phyloP scores from a whole-genome alignment of 2,113 vertebrate genomes.

The Tetrao urogallus region DNA sequence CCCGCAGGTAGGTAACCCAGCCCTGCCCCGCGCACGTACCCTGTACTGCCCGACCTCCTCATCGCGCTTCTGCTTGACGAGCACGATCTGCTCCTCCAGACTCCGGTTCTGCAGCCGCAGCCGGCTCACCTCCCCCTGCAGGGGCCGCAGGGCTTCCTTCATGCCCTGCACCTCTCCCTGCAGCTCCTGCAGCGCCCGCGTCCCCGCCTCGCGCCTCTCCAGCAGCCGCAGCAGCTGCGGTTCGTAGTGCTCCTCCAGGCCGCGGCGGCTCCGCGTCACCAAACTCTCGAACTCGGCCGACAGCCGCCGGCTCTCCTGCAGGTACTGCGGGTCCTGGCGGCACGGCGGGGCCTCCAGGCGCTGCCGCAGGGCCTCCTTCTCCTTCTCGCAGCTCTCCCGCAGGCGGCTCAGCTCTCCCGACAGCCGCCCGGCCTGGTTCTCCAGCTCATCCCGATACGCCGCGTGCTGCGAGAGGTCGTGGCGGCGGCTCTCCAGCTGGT shows the following conservation, averaged over 20 bases:
- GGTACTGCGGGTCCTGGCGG: conserved; percentile 78
- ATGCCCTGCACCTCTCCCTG: conserved; percentile 85
- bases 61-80: conserved; percentile 82
- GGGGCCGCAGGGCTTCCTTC: conserved; percentile 81
- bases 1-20: not conserved
- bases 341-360: conserved; percentile 68
- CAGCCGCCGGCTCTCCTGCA: conserved; percentile 82
- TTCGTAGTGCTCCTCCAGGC: conserved; percentile 89
- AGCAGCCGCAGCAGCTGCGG: conserved; percentile 87
- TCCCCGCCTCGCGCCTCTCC: conserved; percentile 82
- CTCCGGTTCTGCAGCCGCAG: conserved; percentile 83
- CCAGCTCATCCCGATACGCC: conserved; percentile 79
- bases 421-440: conserved; percentile 79
- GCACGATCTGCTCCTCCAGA: conserved; percentile 87
- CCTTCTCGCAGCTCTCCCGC: conserved; percentile 78
- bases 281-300: conserved; percentile 89
- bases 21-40: conserved; percentile 71
- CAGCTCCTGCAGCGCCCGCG: conserved; percentile 78
- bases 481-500: conserved; percentile 81
- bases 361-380: conserved; percentile 77
- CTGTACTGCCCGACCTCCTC: conserved; percentile 87
- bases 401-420: conserved; percentile 81
- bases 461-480: conserved; percentile 83
- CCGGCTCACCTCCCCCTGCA: conserved; percentile 83
- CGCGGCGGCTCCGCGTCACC: conserved; percentile 83